phyloP scores from a whole-genome alignment of 2,888 invertebrate species.

The Helleia helle region DNA sequence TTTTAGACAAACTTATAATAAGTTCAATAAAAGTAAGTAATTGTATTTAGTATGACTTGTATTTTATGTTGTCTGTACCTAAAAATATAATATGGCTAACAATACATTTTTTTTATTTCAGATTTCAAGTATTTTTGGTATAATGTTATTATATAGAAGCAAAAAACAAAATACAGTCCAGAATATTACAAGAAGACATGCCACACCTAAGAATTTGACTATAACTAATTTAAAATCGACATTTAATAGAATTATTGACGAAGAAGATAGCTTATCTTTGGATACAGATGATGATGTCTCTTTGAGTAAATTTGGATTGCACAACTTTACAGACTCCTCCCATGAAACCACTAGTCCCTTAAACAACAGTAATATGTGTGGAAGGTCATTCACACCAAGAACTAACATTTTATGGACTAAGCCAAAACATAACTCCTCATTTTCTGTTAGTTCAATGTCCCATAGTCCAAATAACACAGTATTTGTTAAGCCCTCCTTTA shows the following conservation, averaged over 20 bases:
- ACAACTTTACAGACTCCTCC: slow-evolving; percentile 54
- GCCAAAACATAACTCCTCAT: slow-evolving; percentile 55
- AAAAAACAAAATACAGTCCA: slow-evolving; percentile 32
- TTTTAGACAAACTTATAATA: slow-evolving; percentile 35
- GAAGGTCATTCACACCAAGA: slow-evolving; percentile 51
- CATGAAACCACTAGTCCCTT: slow-evolving; percentile 40
- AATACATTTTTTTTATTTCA: slow-evolving; percentile 34
- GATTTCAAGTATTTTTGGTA: slow-evolving; percentile 42
- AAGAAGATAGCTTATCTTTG: slow-evolving; percentile 40
- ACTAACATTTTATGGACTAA: slow-evolving; percentile 48
- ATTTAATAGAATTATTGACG: slow-evolving; percentile 24
- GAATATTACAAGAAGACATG: slow-evolving; percentile 26
- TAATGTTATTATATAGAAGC: slow-evolving; percentile 43
- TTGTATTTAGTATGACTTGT: background rate
- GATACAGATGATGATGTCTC: slow-evolving; percentile 66
- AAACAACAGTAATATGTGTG: slow-evolving; percentile 42
- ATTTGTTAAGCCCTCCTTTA: slow-evolving; percentile 56
- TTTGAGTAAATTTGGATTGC: slow-evolving; percentile 56
- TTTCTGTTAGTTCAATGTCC: slow-evolving; percentile 48
- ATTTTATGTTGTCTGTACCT: background rate
- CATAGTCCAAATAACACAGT: slow-evolving; percentile 47
- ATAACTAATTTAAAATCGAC: slow-evolving; percentile 23
- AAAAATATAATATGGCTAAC: background rate
- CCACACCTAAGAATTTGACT: slow-evolving; percentile 35
- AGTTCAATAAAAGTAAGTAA: slow-evolving; percentile 51